Evolutionary conservation across 2,888 invertebrate species (phyloP).

Genomic region (Cantharis rufa): DNA sequence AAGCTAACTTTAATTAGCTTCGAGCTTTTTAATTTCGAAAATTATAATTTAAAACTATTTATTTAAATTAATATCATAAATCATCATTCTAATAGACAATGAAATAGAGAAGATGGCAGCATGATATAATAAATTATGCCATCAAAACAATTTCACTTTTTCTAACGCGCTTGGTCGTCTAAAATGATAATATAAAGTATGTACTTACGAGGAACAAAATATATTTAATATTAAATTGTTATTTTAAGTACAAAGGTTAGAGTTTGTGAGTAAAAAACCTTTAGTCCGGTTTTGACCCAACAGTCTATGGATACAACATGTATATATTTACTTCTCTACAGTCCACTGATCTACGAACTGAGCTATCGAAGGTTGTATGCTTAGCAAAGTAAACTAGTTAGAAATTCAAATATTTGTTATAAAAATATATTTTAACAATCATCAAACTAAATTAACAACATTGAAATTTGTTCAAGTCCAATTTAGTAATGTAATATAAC

Average conservation of each 20-base stretch:
- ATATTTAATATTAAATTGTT: background rate
- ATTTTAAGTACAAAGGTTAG: background rate
- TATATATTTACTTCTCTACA: background rate
- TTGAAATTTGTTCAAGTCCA: background rate
- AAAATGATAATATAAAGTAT: too few species aligned
- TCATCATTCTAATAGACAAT: too few species aligned
- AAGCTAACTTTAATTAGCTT: too few species aligned
- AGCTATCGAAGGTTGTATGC: background rate
- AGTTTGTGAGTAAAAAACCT: background rate
- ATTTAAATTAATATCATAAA: too few species aligned
- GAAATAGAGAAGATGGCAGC: too few species aligned
- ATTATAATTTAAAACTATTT: too few species aligned
- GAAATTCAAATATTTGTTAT: background rate
- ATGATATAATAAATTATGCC: too few species aligned
- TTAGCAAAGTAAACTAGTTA: background rate
- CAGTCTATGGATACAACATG: background rate
- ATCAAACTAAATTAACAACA: background rate
- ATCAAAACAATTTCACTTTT: too few species aligned
- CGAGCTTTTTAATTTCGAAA: too few species aligned
- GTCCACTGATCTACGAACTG: background rate
- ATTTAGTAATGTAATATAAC: background rate
- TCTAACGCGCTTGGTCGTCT: too few species aligned
- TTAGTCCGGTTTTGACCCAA: background rate
- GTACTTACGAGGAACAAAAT: too few species aligned
- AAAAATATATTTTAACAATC: background rate